phyloP scores from a whole-genome alignment of 2,797 vertebrate genomes.

The Hyperoplus immaculatus region DNA sequence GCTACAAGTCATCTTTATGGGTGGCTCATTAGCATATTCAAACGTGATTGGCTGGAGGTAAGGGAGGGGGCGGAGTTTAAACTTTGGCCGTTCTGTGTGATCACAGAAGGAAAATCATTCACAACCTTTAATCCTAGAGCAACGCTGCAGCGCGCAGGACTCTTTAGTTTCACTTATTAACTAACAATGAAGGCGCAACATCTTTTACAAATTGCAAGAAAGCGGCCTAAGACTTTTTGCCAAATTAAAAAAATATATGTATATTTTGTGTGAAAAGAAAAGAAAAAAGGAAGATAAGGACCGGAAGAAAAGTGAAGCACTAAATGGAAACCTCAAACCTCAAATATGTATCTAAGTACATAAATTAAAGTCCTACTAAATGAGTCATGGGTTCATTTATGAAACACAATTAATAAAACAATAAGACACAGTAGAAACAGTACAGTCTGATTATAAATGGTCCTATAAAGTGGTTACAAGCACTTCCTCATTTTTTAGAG shows the following conservation, averaged over 20 bases:
- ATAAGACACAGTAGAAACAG: not conserved
- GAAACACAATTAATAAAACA: constrained; percentile 1
- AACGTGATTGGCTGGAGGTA: constrained; percentile 76
- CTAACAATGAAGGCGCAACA: not conserved
- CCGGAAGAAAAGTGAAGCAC: not conserved
- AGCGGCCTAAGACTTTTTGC: not conserved
- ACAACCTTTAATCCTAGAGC: constrained; percentile 13
- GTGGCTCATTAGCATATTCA: constrained; percentile 79
- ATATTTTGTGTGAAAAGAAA: not conserved
- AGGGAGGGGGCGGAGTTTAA: constrained; percentile 62
- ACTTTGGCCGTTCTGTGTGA: constrained; percentile 37
- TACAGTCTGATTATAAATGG: not conserved
- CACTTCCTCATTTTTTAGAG: too few species aligned
- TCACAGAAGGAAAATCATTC: constrained; percentile 41
- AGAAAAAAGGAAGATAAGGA: not conserved
- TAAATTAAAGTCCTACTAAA: not conserved
- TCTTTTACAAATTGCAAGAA: not conserved
- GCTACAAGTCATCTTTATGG: constrained; percentile 82
- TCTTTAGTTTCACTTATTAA: not conserved
- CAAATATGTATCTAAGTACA: not conserved
- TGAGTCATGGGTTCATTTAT: not conserved
- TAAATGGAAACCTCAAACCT: not conserved
- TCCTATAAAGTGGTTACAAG: too few species aligned
- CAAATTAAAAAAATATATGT: not conserved
- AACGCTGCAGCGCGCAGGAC: not conserved